phyloP scores from a whole-genome alignment of 1,140 invertebrate species.

The Archivesica marissinica region DNA sequence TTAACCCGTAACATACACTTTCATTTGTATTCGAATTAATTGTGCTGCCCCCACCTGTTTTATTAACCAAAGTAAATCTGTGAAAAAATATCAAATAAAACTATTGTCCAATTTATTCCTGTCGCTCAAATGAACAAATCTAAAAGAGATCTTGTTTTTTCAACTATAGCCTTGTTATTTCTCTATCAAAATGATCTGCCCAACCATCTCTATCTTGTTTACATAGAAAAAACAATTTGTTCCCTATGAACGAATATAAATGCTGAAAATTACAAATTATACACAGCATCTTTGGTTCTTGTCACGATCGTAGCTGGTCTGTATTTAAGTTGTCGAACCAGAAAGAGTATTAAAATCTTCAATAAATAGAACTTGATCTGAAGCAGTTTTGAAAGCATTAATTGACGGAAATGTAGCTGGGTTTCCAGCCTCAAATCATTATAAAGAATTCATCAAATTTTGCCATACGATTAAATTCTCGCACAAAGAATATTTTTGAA shows the following conservation, averaged over 20 bases:
- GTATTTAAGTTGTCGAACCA: slow-evolving; percentile 51
- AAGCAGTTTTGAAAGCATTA: slow-evolving; percentile 42
- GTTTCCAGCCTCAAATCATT: slow-evolving; percentile 46
- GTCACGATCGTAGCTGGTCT: slow-evolving; percentile 6
- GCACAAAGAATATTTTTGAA: slow-evolving; percentile 62
- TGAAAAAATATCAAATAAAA: slow-evolving; percentile 30
- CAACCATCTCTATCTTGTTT: slow-evolving; percentile 23
- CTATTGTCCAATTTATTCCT: slow-evolving; percentile 20
- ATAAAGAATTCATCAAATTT: slow-evolving; percentile 58
- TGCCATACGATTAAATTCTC: slow-evolving; percentile 56
- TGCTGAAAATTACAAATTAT: slow-evolving; percentile 58
- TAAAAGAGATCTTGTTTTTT: slow-evolving; percentile 4
- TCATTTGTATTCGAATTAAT: too few relatives aligned
- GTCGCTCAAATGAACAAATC: not conserved
- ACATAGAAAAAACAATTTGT: slow-evolving; percentile 57
- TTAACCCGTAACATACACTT: too few relatives aligned
- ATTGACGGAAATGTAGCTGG: slow-evolving; percentile 57
- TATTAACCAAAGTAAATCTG: slow-evolving; percentile 10
- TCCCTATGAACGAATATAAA: slow-evolving; percentile 39
- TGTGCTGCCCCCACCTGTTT: not conserved
- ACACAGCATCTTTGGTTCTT: not conserved
- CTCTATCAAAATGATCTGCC: slow-evolving; percentile 29
- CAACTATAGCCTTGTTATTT: slow-evolving; percentile 41
- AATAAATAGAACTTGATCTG: slow-evolving; percentile 51
- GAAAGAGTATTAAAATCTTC: slow-evolving; percentile 31